These are phyloP conservation scores for Ochropleura plecta DNA, from an alignment of 2,888 invertebrate species.

Conservation along the genomic window DNA sequence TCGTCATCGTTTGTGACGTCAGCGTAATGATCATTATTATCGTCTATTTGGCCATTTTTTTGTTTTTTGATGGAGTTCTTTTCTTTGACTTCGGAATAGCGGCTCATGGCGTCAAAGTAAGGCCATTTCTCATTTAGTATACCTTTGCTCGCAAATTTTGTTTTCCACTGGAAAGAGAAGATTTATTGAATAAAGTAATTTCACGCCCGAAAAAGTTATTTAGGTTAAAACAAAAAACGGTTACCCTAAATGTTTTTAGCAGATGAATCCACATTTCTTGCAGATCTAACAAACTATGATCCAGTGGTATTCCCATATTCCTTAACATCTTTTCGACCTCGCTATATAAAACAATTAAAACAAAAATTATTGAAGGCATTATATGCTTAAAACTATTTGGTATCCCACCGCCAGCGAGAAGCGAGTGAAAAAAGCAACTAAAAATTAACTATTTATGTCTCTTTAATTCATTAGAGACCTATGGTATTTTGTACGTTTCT, in stretches of 20 bases:
- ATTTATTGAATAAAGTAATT: neutral
- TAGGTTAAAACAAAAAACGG: neutral
- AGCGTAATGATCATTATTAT: slow-evolving; percentile 63
- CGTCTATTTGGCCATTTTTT: slow-evolving; percentile 62
- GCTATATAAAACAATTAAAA: slow-evolving; percentile 67
- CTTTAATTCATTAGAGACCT: neutral
- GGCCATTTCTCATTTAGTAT: slow-evolving; percentile 86
- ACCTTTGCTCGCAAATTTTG: slow-evolving; percentile 85
- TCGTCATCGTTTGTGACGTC: slow-evolving; percentile 73
- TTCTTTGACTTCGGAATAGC: slow-evolving; percentile 73
- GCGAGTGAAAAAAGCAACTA: neutral
- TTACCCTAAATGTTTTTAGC: slow-evolving; percentile 83
- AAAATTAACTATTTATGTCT: neutral
- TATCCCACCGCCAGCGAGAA: neutral
- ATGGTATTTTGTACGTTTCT: neutral
- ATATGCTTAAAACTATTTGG: neutral
- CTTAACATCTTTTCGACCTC: slow-evolving; percentile 85
- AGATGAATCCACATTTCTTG: slow-evolving; percentile 84
- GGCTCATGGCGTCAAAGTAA: slow-evolving; percentile 81
- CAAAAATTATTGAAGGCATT: neutral
- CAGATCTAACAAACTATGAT: slow-evolving; percentile 84
- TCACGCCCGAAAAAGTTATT: neutral
- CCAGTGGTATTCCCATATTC: slow-evolving; percentile 79
- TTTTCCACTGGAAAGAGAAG: slow-evolving; percentile 82
- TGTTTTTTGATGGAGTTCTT: slow-evolving; percentile 64